Conservation (phyloP, 2,888 invertebrate species). For the Lycocerus yunnanus region DNA sequence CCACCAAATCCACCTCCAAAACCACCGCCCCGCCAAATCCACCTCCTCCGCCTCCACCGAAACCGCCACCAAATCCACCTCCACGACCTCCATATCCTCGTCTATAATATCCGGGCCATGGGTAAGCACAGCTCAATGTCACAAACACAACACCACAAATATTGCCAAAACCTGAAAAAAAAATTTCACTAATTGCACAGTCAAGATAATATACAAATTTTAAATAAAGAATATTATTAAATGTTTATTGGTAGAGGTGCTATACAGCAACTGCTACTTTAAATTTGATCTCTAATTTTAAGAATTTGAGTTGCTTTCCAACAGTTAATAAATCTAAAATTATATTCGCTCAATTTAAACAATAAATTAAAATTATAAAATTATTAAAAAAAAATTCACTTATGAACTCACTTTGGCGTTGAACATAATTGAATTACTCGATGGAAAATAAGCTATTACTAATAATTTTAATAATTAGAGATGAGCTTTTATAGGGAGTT, state of each 20-base stretch:
- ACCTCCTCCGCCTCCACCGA: not conserved
- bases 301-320: too few relatives aligned
- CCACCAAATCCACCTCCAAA: not conserved
- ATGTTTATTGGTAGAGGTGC: too few relatives aligned
- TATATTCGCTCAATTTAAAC: not conserved
- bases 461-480: not conserved
- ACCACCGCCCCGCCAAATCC: slow-evolving; percentile 17
- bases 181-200: not conserved
- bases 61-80: not conserved
- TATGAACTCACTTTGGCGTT: not conserved
- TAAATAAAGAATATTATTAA: not conserved
- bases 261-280: too few relatives aligned
- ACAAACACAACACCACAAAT: not conserved
- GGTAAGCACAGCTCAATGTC: not conserved
- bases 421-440: not conserved
- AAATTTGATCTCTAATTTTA: too few relatives aligned
- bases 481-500: not conserved
- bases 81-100: not conserved
- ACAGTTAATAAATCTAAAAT: not conserved
- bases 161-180: not conserved
- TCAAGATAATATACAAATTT: not conserved
- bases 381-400: not conserved
- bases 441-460: not conserved
- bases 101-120: slow-evolving; percentile 1
- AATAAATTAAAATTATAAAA: not conserved